phyloP scores from a whole-genome alignment of 2,888 invertebrate species.

The Mesorhabditis spiculigera region DNA sequence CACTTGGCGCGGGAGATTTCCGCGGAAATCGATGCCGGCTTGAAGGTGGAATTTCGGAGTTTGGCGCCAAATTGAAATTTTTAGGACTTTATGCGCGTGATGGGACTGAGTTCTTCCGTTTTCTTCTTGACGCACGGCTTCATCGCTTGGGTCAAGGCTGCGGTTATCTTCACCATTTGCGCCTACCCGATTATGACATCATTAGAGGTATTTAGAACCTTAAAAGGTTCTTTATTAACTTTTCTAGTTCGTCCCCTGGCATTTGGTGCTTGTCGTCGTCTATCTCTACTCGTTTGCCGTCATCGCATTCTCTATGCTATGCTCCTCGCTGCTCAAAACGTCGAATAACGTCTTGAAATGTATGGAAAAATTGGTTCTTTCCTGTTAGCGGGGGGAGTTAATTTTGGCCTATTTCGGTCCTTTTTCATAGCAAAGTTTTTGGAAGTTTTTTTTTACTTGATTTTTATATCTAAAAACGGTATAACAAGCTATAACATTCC shows the following conservation, averaged over 20 bases:
- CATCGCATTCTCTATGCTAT: slow-evolving; percentile 28
- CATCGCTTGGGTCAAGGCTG: slow-evolving; percentile 42
- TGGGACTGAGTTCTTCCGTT: slow-evolving; percentile 48
- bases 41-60: slow-evolving; percentile 13
- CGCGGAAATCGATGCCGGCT: slow-evolving; percentile 46
- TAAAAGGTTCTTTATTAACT: neutral
- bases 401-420: no score
- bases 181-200: slow-evolving; percentile 25
- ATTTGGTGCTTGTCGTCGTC: slow-evolving; percentile 25
- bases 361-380: slow-evolving; percentile 5
- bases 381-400: no score
- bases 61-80: slow-evolving; percentile 6
- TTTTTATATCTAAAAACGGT: no score
- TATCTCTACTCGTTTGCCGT: slow-evolving; percentile 33
- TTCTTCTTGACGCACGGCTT: slow-evolving; percentile 50
- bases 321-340: slow-evolving; percentile 29
- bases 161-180: slow-evolving; percentile 35
- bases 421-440: neutral
- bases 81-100: slow-evolving; percentile 48
- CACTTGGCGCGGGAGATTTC: slow-evolving; percentile 49
- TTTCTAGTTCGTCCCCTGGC: slow-evolving; percentile 24
- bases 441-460: neutral
- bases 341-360: slow-evolving; percentile 32
- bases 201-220: neutral
- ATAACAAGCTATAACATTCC: no score